A percentile compares a stretch with the other conserved stretches of the same genome.
phyloP scores from a whole-genome alignment of 30 jellyfish, hydroid and myxozoan species.

The Euphysa ruthae region DNA sequence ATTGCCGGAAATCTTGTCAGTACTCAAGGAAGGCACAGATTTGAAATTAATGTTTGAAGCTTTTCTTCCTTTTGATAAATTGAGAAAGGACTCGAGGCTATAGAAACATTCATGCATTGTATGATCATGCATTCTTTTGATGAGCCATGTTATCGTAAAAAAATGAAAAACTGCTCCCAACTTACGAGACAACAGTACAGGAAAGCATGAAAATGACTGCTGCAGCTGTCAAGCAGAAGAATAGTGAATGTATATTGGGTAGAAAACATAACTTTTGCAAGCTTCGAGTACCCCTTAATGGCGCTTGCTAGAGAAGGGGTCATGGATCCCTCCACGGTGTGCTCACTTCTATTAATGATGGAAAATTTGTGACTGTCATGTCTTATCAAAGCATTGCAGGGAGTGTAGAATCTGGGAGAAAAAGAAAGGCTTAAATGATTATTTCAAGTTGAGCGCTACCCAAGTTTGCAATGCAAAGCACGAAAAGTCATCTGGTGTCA shows the following conservation, averaged over 20 bases:
- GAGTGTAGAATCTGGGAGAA: neutral
- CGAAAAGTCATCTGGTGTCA: no score
- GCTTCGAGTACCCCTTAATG: neutral
- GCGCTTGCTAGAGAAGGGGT: neutral
- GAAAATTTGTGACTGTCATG: neutral
- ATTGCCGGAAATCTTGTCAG: no score
- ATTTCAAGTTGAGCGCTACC: neutral
- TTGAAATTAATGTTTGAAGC: neutral
- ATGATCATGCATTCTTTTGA: neutral
- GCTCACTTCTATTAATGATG: neutral
- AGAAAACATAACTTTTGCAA: neutral
- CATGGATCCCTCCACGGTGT: neutral
- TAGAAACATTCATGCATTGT: neutral
- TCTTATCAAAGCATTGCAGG: neutral
- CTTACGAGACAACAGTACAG: neutral
- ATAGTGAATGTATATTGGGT: neutral
- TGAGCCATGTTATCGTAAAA: neutral
- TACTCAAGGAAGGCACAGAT: no score
- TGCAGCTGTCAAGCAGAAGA: neutral
- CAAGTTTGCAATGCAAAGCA: neutral
- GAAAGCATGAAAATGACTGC: neutral
- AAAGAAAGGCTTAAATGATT: neutral
- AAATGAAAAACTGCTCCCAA: neutral
- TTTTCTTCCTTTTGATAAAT: neutral
- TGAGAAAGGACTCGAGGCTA: neutral